Percentiles rank a stretch among this genome's conserved stretches.
Conservation (phyloP, 2,797 vertebrate genomes). For the Prionace glauca region DNA sequence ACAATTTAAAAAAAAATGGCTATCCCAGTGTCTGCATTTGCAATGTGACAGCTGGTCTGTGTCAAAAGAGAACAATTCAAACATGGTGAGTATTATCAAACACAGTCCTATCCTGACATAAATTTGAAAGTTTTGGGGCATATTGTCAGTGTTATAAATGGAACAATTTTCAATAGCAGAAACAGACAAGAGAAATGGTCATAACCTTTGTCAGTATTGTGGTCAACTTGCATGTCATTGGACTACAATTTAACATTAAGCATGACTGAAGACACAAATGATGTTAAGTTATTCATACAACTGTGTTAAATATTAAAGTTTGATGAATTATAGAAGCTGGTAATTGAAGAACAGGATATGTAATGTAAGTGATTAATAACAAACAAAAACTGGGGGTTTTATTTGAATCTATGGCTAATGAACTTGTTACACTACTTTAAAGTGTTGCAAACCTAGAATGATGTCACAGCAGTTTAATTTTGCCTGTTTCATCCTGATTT, state of each 20-base stretch:
- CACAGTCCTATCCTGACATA: background rate
- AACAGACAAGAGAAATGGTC: background rate
- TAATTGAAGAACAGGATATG: background rate
- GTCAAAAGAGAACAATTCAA: background rate
- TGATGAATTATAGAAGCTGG: background rate
- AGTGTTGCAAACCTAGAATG: background rate
- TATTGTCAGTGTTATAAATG: background rate
- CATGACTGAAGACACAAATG: background rate
- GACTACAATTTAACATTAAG: background rate
- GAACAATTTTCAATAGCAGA: background rate
- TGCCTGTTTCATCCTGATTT: background rate
- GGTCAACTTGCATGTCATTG: background rate
- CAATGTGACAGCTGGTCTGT: background rate
- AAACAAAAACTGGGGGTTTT: background rate
- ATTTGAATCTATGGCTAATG: background rate
- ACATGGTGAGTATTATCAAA: background rate
- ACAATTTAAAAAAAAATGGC: background rate
- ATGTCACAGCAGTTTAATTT: background rate
- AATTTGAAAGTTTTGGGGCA: background rate
- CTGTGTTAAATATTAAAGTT: background rate
- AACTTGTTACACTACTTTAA: background rate
- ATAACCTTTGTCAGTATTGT: background rate
- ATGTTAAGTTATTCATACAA: background rate
- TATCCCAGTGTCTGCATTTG: background rate
- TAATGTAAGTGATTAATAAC: background rate